These are phyloP conservation scores for Lepus europaeus DNA, from an alignment of 2,113 vertebrate species.

Conservation along the genomic window DNA sequence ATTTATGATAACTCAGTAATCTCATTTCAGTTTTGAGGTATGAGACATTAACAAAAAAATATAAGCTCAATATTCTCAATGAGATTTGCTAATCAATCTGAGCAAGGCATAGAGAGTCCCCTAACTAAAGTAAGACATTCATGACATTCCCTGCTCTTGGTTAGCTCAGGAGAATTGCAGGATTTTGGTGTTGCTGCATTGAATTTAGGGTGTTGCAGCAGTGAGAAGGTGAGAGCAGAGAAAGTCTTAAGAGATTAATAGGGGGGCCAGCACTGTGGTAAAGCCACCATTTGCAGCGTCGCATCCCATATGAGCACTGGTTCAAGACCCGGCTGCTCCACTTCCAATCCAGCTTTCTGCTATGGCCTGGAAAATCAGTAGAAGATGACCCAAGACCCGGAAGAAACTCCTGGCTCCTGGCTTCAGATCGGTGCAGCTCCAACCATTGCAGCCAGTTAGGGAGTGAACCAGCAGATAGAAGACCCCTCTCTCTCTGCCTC, in stretches of 20 bases:
- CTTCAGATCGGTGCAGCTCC: not conserved
- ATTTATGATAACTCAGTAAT: not conserved
- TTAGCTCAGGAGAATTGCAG: not conserved
- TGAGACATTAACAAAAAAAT: not conserved
- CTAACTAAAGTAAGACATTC: not conserved
- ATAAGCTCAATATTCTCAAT: slow-evolving; percentile 27
- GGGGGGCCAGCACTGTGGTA: no score
- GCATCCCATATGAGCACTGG: no score
- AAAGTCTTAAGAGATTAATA: not conserved
- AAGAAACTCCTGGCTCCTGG: not conserved
- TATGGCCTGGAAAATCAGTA: no score
- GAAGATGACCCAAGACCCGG: no score
- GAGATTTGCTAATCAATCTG: not conserved
- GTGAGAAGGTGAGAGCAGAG: not conserved
- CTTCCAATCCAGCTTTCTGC: no score
- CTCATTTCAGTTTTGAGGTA: not conserved
- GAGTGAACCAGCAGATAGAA: no score
- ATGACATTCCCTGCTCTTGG: not conserved
- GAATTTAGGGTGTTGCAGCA: not conserved
- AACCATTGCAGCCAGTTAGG: no score
- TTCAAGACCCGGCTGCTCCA: no score
- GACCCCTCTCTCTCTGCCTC: no score
- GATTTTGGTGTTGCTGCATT: not conserved
- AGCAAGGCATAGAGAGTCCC: not conserved
- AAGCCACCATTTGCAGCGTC: no score